Evolutionary conservation across 2,888 invertebrate species (phyloP), one percentile per base, ranked within the genome.

Genomic region (Lithophane ornitopus): DNA sequence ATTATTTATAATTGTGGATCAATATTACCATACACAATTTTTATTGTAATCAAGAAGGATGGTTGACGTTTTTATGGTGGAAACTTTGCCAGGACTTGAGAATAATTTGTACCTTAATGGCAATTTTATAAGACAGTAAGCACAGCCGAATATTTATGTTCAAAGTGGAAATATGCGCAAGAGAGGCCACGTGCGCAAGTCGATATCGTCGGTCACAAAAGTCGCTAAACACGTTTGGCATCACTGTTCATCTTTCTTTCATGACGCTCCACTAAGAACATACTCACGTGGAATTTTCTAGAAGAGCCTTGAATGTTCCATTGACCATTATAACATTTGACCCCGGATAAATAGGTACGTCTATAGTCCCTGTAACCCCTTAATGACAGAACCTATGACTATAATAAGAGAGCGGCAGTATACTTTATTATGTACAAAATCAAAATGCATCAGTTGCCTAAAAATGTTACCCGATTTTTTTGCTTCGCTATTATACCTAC

Each of bases 191-290:
- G 66, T 78, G 73, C 67, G 74, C 69, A 56, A 76, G 28, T 16
- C 28, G 41, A 66, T 78, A 67, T 9, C 74, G 63, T 63, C 78
- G 62, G 16, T 39, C 44, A 74, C 62, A 58, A 84, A 77, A 81
- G 59, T 71, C 39, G 76, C 63, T 71, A 74, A 87, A 87, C 78
- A 61, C 41, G 80, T 86, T 87, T 82, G 75, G 44, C 28, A 69
- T 76, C 78, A 74, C 41, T 49, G 26, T 62, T 66, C 68, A 70
- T 82, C 76, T 87, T 74, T 85, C 80, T 83, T 81, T 75, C 46
- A 58, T 70, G 62, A 65, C 67, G n/a, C 39, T 44, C 19, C 19
- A 11, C 28, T 28, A 70, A 73, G 67, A 34, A 26, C 39, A n/a
- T 41, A 7, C 3, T 56, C 28, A 14, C 63, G 6, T 4, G 66